These are phyloP conservation scores for Patella ulyssiponensis DNA, from an alignment of 2,888 invertebrate genomes.

Conservation along the genomic window DNA sequence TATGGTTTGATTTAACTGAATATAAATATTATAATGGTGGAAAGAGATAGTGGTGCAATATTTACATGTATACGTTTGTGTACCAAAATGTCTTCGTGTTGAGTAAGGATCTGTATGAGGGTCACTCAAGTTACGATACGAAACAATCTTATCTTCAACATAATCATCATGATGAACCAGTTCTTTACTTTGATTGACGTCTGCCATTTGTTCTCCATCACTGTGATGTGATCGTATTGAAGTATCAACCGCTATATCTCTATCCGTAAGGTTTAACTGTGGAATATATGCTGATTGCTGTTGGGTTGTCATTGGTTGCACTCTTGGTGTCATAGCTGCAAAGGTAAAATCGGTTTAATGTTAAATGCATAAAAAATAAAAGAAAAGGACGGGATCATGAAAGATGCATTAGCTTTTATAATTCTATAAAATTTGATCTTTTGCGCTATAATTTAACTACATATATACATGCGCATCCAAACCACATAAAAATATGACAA, in stretches of 20 bases:
- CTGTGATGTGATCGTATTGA: neutral
- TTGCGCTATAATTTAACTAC: no score
- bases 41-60: constrained; percentile 11
- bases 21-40: neutral
- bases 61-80: constrained; percentile 55
- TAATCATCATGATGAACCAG: constrained; percentile 7
- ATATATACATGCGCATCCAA: no score
- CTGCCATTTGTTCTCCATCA: neutral
- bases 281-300: constrained; percentile 10
- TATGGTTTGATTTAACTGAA: no score
- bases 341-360: constrained; percentile 20
- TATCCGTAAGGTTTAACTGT: neutral
- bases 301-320: constrained; percentile 20
- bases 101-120: constrained; percentile 44
- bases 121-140: constrained; percentile 33
- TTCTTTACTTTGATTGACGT: neutral
- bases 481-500: no score
- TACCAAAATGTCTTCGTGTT: constrained; percentile 64
- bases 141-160: neutral
- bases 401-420: no score
- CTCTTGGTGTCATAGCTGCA: constrained; percentile 54
- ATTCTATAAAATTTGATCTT: no score
- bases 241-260: neutral
- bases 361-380: neutral
- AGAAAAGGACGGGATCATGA: no score